Evolutionary conservation across 1,140 invertebrate genomes (phyloP), one percentile per base, ranked within the genome.

Genomic region (Cyclina sinensis): DNA sequence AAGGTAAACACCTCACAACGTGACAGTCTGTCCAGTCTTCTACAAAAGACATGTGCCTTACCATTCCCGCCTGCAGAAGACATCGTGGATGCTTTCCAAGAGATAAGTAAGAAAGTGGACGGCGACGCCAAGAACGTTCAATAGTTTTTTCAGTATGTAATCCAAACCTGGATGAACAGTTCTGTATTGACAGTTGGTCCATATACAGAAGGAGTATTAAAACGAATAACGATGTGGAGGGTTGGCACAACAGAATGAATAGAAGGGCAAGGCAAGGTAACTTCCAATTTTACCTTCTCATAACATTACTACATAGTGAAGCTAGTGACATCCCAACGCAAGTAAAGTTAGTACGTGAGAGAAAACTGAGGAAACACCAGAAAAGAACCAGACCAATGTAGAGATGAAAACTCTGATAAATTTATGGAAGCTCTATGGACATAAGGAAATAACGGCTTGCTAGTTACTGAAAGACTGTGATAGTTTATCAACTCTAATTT

Each of bases 171-270:
- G 59, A 62, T 62, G 5, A 62, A 5, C 59, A n/a, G n/a, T 4
- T n/a, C n/a, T n/a, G n/a, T n/a, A n/a, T n/a, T n/a, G n/a, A 70
- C 65, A 70, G 35, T 35, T 14, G 12, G 65, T 4, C 30, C 27
- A 27, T 32, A 7, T 70, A 4, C 65, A 35, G 7, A 2, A 5
- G 12, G 9, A n/a, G 16, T 30, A 70, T 70, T 7, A 4, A 30
- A 30, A 70, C 65, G 35, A 70, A 70, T 30, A 76, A 76, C 46
- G 73, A 76, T 24, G 73, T 76, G 35, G 73, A 76, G 27, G 73
- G 73, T 18, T 76, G 73, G 73, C 73, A 76, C 43, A 76, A 76
- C 27, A 27, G 73, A 14, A 27, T 76, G 5, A 76, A 76, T 39
- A 39, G 73, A 27, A 14, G 37, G 4, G 73, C 39, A 11, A 46